These are phyloP conservation scores for Myrmecobius fasciatus DNA, from an alignment of 2,113 vertebrate genomes.

Conservation along the genomic window DNA sequence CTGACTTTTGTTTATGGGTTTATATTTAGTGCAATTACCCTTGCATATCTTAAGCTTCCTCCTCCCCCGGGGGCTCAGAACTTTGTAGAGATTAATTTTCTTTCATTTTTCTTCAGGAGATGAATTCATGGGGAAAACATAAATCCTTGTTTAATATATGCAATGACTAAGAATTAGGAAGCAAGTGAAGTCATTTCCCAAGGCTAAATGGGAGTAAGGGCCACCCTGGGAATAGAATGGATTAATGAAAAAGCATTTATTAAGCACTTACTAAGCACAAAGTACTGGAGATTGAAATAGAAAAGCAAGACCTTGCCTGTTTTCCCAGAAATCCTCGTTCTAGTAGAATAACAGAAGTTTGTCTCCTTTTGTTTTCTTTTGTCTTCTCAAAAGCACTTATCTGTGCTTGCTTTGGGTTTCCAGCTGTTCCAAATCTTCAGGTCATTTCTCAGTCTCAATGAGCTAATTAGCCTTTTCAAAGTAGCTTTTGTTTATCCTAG, in stretches of 20 bases:
- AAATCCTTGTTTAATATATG: neutral
- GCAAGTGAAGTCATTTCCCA: neutral
- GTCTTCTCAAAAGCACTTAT: neutral
- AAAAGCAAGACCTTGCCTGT: neutral
- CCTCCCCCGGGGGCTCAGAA: neutral
- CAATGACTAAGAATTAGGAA: neutral
- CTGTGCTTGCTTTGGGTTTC: conserved; percentile 37
- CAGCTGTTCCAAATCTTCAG: conserved; percentile 41
- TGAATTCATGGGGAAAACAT: neutral
- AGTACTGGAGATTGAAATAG: neutral
- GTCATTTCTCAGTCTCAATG: conserved; percentile 46
- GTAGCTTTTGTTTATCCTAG: conserved; percentile 38
- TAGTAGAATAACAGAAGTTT: neutral
- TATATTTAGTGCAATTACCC: conserved; percentile 1
- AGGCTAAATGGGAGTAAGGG: neutral
- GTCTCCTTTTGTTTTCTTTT: neutral
- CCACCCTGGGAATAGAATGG: neutral
- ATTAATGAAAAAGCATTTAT: neutral
- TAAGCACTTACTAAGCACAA: neutral
- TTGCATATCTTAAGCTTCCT: neutral
- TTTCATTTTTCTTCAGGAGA: neutral
- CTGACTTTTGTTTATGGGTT: neutral
- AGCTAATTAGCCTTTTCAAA: conserved; percentile 45
- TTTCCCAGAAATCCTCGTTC: neutral
- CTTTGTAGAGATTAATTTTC: neutral